Conservation (phyloP, 2,797 vertebrate species). For the Paedocypris micromegethes region DNA sequence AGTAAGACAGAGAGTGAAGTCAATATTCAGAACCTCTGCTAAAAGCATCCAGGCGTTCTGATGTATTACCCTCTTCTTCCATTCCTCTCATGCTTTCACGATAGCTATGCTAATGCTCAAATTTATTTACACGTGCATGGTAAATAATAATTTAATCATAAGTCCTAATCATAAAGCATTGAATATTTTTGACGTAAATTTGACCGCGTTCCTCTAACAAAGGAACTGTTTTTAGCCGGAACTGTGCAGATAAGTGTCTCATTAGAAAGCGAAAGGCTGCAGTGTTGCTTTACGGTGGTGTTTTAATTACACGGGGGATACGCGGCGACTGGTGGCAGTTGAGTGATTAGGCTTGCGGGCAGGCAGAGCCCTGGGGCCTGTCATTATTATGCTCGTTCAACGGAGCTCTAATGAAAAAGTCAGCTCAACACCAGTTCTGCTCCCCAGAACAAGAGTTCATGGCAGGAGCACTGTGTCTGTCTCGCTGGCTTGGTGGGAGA, state of each 20-base stretch:
- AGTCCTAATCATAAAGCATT: too few species aligned
- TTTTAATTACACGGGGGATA: constrained; percentile 76
- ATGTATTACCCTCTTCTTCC: background rate
- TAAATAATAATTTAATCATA: too few species aligned
- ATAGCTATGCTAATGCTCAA: too few species aligned
- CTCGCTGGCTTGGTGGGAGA: background rate
- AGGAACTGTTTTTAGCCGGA: constrained; percentile 82
- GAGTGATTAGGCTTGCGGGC: constrained; percentile 80
- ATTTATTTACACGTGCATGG: too few species aligned
- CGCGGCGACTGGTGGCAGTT: constrained; percentile 59
- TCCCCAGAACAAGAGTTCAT: constrained; percentile 35
- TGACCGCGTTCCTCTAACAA: constrained; percentile 45
- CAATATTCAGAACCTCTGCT: constrained; percentile 75
- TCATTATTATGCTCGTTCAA: constrained; percentile 77
- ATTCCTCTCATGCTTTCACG: background rate
- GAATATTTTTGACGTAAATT: too few species aligned
- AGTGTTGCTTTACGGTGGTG: constrained; percentile 70
- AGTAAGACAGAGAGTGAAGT: constrained; percentile 72
- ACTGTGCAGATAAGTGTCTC: constrained; percentile 71
- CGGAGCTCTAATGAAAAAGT: constrained; percentile 66
- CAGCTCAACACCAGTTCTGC: constrained; percentile 42
- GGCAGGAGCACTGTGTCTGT: constrained; percentile 6
- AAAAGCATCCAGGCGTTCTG: constrained; percentile 57
- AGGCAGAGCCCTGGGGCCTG: constrained; percentile 66
- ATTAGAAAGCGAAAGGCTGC: constrained; percentile 72